Conservation (phyloP, 1,140 invertebrate species). For the Orussus abietinus region DNA sequence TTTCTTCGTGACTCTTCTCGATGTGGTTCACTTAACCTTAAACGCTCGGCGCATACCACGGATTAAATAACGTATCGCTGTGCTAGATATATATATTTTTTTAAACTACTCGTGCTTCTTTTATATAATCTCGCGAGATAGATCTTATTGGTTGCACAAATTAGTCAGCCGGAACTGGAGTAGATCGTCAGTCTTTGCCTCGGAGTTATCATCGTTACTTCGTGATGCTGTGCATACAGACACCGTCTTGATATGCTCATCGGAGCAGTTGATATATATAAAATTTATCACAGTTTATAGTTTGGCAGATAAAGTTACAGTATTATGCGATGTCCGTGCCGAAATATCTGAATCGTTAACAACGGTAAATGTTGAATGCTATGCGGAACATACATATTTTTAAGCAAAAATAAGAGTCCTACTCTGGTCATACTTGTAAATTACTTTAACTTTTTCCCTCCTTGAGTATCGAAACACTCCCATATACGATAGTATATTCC, state of each 20-base stretch:
- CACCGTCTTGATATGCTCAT: slow-evolving; percentile 21
- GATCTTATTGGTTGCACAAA: too few relatives aligned
- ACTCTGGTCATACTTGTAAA: slow-evolving; percentile 7
- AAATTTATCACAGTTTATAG: slow-evolving; percentile 13
- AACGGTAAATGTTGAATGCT: slow-evolving; percentile 1
- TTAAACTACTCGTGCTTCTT: not conserved
- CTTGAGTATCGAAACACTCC: slow-evolving; percentile 23
- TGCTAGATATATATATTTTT: slow-evolving; percentile 12
- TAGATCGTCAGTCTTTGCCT: slow-evolving; percentile 2
- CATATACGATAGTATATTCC: slow-evolving; percentile 29
- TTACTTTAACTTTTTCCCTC: slow-evolving; percentile 18
- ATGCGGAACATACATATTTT: slow-evolving; percentile 1
- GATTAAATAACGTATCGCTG: slow-evolving; percentile 1
- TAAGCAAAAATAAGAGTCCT: not conserved
- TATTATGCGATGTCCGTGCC: slow-evolving; percentile 24
- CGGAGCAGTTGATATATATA: slow-evolving; percentile 21
- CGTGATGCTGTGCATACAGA: slow-evolving; percentile 13
- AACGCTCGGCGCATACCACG: not conserved
- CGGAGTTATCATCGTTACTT: slow-evolving; percentile 1
- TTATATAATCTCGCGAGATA: too few relatives aligned
- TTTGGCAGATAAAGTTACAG: slow-evolving; percentile 21
- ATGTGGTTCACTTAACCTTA: slow-evolving; percentile 1
- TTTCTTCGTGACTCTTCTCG: slow-evolving; percentile 8
- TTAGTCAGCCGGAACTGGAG: too few relatives aligned
- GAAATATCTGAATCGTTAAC: slow-evolving; percentile 11